These are phyloP conservation scores for Myopa tessellatipennis DNA, from an alignment of 2,888 invertebrate genomes.

Conservation along the genomic window DNA sequence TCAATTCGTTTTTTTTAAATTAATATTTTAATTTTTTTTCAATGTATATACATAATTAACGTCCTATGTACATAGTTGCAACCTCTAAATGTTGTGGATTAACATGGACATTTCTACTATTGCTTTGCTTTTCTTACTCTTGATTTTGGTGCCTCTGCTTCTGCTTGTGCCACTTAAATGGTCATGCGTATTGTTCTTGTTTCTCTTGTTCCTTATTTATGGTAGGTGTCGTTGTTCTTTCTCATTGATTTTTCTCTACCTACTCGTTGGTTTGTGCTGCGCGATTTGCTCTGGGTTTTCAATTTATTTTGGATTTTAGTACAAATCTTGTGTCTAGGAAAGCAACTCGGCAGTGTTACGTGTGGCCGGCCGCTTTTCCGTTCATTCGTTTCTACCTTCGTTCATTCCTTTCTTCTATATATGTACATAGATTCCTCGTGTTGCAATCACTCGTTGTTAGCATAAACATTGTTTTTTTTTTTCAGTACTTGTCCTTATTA, in stretches of 20 bases:
- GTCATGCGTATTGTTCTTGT: not conserved
- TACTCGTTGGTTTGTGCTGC: constrained; percentile 8
- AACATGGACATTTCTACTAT: too few species aligned
- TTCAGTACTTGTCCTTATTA: not conserved
- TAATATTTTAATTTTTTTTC: too few species aligned
- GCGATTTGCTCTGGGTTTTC: constrained; percentile 37
- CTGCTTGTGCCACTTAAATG: constrained; percentile 8
- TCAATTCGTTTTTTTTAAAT: too few species aligned
- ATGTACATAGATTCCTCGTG: not conserved
- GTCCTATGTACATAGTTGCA: not conserved
- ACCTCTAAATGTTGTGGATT: too few species aligned
- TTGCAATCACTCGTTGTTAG: not conserved
- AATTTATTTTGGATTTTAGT: constrained; percentile 46
- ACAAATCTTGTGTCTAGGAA: constrained; percentile 43
- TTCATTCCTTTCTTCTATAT: not conserved
- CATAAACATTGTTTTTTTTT: not conserved
- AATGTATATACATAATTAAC: too few species aligned
- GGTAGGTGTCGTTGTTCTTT: constrained; percentile 20
- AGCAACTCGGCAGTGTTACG: constrained; percentile 26
- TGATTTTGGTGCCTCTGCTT: not conserved
- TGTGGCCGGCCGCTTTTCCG: constrained; percentile 21
- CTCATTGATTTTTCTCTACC: constrained; percentile 36
- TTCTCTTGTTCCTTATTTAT: not conserved
- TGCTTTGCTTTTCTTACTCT: too few species aligned
- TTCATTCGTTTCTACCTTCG: not conserved